phyloP scores from a whole-genome alignment of 2,888 invertebrate genomes.

The Nephrotoma appendiculata region DNA sequence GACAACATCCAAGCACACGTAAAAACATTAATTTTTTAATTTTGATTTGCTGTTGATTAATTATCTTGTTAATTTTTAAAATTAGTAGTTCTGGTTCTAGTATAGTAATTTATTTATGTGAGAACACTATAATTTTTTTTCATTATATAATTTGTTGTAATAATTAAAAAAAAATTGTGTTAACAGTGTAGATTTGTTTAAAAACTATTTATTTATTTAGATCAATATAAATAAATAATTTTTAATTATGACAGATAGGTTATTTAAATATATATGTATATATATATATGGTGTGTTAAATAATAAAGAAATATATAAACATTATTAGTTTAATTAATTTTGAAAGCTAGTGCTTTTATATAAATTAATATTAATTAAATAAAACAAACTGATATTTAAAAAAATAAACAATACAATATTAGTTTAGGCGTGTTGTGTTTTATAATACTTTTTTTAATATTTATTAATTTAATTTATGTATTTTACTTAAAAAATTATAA shows the following conservation, averaged over 20 bases:
- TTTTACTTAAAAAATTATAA: not conserved
- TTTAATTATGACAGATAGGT: too few species aligned
- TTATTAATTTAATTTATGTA: not conserved
- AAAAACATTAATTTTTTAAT: constrained; percentile 3
- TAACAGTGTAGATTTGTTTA: too few species aligned
- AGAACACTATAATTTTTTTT: not conserved
- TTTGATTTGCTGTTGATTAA: not conserved
- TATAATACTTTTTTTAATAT: not conserved
- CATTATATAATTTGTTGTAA: too few species aligned
- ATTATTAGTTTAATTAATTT: not conserved
- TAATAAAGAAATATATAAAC: not conserved
- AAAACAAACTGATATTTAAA: not conserved
- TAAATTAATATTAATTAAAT: not conserved
- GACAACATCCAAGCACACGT: constrained; percentile 12
- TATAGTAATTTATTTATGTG: not conserved
- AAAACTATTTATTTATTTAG: too few species aligned
- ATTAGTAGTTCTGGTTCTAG: not conserved
- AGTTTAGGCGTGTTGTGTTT: not conserved
- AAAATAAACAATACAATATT: not conserved
- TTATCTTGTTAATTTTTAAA: not conserved
- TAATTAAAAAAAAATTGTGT: too few species aligned
- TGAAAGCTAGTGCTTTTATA: not conserved
- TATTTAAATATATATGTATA: not conserved
- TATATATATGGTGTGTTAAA: not conserved
- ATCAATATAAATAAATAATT: too few species aligned